Percentiles rank a stretch among this genome's conserved stretches.
These are phyloP conservation scores for Omphaloscelis lunosa DNA, from an alignment of 2,888 invertebrate genomes.

Conservation along the genomic window DNA sequence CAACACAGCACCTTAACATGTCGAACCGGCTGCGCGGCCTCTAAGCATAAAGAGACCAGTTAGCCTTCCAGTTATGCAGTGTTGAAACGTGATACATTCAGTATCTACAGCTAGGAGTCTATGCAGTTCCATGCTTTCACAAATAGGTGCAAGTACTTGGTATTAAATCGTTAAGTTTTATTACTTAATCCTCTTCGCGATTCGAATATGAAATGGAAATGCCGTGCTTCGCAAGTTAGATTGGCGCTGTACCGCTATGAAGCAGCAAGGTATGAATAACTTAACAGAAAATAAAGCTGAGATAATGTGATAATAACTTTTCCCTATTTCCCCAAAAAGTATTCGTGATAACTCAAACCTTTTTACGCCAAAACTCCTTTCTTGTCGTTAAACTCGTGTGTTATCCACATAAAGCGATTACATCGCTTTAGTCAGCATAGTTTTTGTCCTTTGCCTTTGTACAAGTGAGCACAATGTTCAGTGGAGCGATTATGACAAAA, in stretches of 20 bases:
- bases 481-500: conserved; percentile 44
- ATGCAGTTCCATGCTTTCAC: conserved; percentile 39
- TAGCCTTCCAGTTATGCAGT: conserved; percentile 70
- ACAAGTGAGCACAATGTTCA: conserved; percentile 54
- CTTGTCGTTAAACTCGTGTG: conserved; percentile 49
- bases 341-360: conserved; percentile 23
- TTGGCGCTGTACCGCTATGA: not conserved
- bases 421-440: conserved; percentile 40
- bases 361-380: conserved; percentile 45
- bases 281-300: not conserved
- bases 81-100: conserved; percentile 51
- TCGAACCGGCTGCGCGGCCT: conserved; percentile 61
- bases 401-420: conserved; percentile 39
- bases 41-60: conserved; percentile 64
- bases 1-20: conserved; percentile 26
- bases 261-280: not conserved
- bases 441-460: conserved; percentile 56
- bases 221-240: not conserved
- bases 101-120: conserved; percentile 34
- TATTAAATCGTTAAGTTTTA: conserved; percentile 22
- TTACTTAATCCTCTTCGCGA: conserved; percentile 15
- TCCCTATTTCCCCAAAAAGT: not conserved
- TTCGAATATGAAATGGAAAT: conserved; percentile 10
- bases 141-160: conserved; percentile 2
- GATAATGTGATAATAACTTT: not conserved